These are phyloP conservation scores for Sebastes oblongus DNA, from an alignment of 2,797 vertebrate species.

Conservation along the genomic window DNA sequence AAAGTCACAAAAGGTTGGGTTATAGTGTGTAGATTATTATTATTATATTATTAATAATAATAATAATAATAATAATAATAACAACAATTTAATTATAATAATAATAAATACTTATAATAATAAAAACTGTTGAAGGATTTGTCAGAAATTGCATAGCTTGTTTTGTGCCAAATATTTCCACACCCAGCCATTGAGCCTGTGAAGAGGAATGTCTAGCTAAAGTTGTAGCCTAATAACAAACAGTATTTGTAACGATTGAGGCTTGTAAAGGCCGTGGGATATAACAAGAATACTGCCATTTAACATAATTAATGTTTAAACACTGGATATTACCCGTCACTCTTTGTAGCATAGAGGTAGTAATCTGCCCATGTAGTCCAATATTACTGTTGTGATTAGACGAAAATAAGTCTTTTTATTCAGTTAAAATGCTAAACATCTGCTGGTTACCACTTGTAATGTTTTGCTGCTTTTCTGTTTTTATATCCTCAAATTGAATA, in stretches of 20 bases:
- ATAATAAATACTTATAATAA: no score
- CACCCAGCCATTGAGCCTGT: not conserved
- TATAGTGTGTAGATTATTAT: no score
- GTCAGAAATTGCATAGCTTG: not conserved
- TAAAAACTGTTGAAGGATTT: not conserved
- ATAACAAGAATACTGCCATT: not conserved
- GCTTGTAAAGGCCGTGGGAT: not conserved
- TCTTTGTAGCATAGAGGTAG: not conserved
- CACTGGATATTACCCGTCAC: not conserved
- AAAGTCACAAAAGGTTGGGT: no score
- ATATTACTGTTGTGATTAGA: not conserved
- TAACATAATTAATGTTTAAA: slow-evolving; percentile 13
- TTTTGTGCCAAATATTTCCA: not conserved
- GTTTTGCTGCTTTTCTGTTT: not conserved
- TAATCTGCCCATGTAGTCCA: not conserved
- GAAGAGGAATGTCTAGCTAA: not conserved
- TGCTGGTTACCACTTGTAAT: not conserved
- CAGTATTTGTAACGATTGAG: not conserved
- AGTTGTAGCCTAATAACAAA: not conserved
- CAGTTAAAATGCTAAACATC: not conserved
- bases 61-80: no score
- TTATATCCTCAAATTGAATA: not conserved
- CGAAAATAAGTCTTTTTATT: not conserved
- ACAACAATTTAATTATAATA: not conserved
- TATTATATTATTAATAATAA: no score